Evolutionary conservation across 2,888 invertebrate genomes (phyloP).

Genomic region (Luperina testacea): DNA sequence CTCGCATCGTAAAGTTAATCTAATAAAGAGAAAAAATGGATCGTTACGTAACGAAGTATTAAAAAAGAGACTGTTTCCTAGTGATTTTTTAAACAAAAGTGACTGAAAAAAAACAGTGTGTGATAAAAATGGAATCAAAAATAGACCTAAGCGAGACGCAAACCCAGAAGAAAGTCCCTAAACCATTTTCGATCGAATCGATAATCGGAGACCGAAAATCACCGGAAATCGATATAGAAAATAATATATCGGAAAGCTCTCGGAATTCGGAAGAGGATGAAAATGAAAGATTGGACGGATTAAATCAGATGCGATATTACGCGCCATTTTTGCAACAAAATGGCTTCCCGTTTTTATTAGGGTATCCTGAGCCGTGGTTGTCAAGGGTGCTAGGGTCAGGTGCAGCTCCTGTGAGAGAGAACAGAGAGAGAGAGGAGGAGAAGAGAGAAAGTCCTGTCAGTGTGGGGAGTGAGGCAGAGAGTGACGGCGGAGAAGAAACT

Average conservation of each 20-base stretch:
- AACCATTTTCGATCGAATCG: constrained; percentile 91
- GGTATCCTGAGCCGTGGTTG: constrained; percentile 87
- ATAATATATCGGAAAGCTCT: constrained; percentile 82
- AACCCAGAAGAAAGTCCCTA: constrained; percentile 87
- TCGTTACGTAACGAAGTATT: neutral
- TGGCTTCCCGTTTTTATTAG: constrained; percentile 86
- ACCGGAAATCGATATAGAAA: constrained; percentile 87
- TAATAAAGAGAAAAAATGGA: neutral
- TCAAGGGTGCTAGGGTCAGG: constrained; percentile 80
- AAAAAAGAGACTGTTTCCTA: constrained; percentile 26
- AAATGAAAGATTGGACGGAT: constrained; percentile 78
- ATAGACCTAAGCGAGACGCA: constrained; percentile 78
- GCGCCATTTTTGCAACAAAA: constrained; percentile 87
- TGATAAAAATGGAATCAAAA: constrained; percentile 76
- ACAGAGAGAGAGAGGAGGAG: constrained; percentile 80
- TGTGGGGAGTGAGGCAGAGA: constrained; percentile 86
- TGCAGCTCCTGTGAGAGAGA: constrained; percentile 72
- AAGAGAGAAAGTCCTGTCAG: constrained; percentile 87
- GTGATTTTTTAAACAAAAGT: constrained; percentile 55
- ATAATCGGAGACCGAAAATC: constrained; percentile 89
- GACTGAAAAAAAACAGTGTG: constrained; percentile 44
- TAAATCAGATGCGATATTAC: constrained; percentile 86
- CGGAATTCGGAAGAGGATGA: constrained; percentile 86
- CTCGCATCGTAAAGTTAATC: constrained; percentile 9
- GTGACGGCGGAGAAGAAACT: constrained; percentile 85